These are phyloP conservation scores for Palloptera scutellata DNA, from an alignment of 2,888 invertebrate species.

Conservation along the genomic window DNA sequence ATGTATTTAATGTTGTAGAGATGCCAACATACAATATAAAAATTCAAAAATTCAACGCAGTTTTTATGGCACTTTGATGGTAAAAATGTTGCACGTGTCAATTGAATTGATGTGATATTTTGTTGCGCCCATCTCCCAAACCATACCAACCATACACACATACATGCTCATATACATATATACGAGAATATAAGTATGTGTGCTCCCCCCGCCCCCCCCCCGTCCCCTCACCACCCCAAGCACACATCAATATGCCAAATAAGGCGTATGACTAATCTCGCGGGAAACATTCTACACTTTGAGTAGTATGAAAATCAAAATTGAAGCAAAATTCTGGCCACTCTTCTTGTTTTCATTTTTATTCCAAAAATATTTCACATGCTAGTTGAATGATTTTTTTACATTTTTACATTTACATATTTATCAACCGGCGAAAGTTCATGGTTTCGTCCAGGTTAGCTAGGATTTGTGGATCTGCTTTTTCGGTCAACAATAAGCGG, in stretches of 20 bases:
- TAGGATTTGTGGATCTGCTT: too few species aligned
- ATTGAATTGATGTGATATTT: constrained; percentile 56
- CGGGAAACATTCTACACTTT: constrained; percentile 9
- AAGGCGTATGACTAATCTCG: constrained; percentile 30
- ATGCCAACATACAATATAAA: neutral
- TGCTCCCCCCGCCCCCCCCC: neutral
- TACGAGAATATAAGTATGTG: neutral
- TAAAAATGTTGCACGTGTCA: constrained; percentile 53
- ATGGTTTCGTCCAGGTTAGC: too few species aligned
- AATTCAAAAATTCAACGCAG: constrained; percentile 31
- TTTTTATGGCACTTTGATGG: constrained; percentile 30
- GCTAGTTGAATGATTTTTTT: neutral
- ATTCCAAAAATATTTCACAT: constrained; percentile 1
- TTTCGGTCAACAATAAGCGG: too few species aligned
- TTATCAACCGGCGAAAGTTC: too few species aligned
- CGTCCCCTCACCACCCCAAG: neutral
- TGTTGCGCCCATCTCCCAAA: constrained; percentile 33
- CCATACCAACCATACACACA: neutral
- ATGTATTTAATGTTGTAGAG: neutral
- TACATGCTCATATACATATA: neutral
- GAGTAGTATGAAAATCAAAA: constrained; percentile 1
- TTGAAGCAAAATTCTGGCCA: neutral
- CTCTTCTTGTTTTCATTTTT: too few species aligned
- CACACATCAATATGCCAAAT: neutral
- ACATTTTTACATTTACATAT: neutral